Percentiles rank a stretch among this genome's conserved stretches.
Conservation (phyloP, 2,888 invertebrate species). For the Drosophila diplacantha region DNA sequence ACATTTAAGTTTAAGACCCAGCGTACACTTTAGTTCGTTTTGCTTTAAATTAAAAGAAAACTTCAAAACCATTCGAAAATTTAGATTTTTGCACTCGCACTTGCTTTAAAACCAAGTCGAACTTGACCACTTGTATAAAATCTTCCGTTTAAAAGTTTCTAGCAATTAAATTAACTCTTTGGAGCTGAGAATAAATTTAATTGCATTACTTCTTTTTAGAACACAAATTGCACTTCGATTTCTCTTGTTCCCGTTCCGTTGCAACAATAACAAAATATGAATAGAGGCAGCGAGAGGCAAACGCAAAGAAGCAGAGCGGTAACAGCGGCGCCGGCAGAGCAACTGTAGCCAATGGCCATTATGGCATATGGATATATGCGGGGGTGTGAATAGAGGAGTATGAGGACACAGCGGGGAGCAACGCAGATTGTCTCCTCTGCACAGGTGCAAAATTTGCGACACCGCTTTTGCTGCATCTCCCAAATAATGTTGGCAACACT, state of each 20-base stretch:
- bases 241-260: constrained; percentile 7
- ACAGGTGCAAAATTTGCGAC: constrained; percentile 65
- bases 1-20: neutral
- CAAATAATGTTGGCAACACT: constrained; percentile 66
- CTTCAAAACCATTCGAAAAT: neutral
- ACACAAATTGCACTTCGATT: constrained; percentile 20
- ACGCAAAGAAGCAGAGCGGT: constrained; percentile 20
- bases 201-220: neutral
- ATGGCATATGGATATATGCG: constrained; percentile 38
- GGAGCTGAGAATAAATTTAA: neutral
- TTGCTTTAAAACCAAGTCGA: neutral
- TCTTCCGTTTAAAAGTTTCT: neutral
- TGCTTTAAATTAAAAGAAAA: constrained; percentile 1
- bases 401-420: constrained; percentile 2
- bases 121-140: neutral
- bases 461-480: constrained; percentile 34
- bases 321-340: constrained; percentile 22
- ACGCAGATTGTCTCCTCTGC: constrained; percentile 50
- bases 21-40: neutral
- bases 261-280: constrained; percentile 47
- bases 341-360: constrained; percentile 30
- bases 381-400: constrained; percentile 37
- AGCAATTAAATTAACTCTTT: neutral
- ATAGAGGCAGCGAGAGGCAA: constrained; percentile 38
- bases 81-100: neutral